phyloP scores from a whole-genome alignment of 2,888 invertebrate genomes.

The Trachelus iudaicus region DNA sequence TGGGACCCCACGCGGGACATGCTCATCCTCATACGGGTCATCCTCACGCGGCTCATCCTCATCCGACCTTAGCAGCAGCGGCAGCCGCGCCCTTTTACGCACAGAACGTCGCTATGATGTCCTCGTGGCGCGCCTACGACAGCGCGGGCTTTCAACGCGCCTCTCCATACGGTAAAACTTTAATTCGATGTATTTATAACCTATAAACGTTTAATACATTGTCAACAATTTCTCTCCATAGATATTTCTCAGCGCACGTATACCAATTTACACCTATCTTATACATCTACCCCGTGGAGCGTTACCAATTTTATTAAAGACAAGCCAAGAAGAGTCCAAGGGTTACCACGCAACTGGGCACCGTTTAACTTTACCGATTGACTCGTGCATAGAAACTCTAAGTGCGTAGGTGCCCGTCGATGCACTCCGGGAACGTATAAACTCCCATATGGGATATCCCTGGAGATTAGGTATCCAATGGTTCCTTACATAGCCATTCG shows the following conservation, averaged over 20 bases:
- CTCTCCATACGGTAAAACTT: constrained; percentile 77
- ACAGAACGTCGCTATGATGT: constrained; percentile 85
- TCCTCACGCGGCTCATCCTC: constrained; percentile 69
- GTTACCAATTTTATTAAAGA: not conserved
- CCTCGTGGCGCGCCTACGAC: constrained; percentile 82
- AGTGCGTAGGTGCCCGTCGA: not conserved
- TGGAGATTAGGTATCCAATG: not conserved
- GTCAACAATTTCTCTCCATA: not conserved
- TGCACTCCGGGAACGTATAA: not conserved
- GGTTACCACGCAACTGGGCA: not conserved
- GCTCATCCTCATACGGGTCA: constrained; percentile 55
- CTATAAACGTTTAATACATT: not conserved
- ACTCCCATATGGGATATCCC: not conserved
- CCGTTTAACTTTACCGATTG: not conserved
- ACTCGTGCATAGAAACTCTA: not conserved
- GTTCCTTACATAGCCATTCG: not conserved
- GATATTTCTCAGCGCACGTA: not conserved
- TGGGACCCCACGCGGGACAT: constrained; percentile 55
- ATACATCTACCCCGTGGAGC: not conserved
- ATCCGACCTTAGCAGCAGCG: constrained; percentile 65
- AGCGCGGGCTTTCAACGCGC: constrained; percentile 81
- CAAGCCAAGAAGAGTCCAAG: not conserved
- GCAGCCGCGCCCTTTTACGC: constrained; percentile 79
- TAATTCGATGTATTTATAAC: not conserved
- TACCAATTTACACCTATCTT: not conserved